Percentiles rank a stretch among this genome's conserved stretches.
Evolutionary conservation across 2,888 invertebrate species (phyloP).

Genomic region (Auanema freiburgensis): DNA sequence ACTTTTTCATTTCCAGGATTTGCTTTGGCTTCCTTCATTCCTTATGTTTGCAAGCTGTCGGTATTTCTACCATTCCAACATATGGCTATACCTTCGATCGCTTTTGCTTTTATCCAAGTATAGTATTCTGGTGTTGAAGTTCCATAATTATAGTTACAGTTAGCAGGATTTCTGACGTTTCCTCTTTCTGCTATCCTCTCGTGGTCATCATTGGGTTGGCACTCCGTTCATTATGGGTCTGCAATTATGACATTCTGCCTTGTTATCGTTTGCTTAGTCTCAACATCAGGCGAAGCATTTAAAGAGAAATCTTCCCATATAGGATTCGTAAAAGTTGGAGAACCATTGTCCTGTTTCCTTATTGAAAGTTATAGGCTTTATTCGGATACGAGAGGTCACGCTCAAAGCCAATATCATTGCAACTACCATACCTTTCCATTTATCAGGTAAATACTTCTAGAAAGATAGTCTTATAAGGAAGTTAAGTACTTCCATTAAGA

Average conservation of each 20-base stretch:
- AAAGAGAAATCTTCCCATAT: no score
- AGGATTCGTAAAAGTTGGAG: no score
- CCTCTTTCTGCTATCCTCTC: neutral
- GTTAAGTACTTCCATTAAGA: no score
- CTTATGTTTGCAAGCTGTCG: constrained; percentile 37
- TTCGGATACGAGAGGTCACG: constrained; percentile 37
- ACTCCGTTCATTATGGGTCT: constrained; percentile 41
- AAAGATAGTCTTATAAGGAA: neutral
- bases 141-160: neutral
- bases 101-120: constrained; percentile 35
- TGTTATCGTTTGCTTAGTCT: constrained; percentile 27
- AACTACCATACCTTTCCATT: constrained; percentile 46
- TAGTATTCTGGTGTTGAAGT: no score
- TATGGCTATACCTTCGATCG: constrained; percentile 36
- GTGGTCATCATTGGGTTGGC: constrained; percentile 40
- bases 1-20: constrained; percentile 30
- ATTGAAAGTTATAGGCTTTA: constrained; percentile 27
- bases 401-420: constrained; percentile 37
- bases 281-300: no score
- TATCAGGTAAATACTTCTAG: constrained; percentile 26
- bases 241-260: constrained; percentile 27
- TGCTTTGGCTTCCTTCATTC: constrained; percentile 37
- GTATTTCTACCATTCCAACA: constrained; percentile 43
- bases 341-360: no score
- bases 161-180: neutral